Evolutionary conservation across 2,113 vertebrate species (phyloP), one percentile per base, ranked within the genome.

Genomic region (Plectropomus leopardus): DNA sequence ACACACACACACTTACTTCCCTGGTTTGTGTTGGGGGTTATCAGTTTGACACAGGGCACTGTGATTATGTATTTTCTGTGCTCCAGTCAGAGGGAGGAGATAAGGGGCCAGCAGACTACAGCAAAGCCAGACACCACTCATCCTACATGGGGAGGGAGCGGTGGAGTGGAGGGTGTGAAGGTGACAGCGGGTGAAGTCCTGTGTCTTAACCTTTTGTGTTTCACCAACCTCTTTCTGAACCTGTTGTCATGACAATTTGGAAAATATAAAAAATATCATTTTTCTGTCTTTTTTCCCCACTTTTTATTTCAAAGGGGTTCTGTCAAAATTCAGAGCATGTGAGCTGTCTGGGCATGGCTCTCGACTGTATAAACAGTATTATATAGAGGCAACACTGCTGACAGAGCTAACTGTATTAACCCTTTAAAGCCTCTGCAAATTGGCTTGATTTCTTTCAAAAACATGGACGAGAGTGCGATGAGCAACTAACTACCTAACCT

Each of bases 11-110:
- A 70, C 64, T 2, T 1, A 40, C 72, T 71, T 77, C 60, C 80
- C 24, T 72, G 45, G 85, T 80, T 86, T 75, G 87, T 80, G 80
- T 71, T 67, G 44, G 87, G 76, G 92, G 92, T 94, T 94, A 94
- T 94, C 93, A 86, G 87, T 88, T 80, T 93, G 89, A 91, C 86
- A 93, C 92, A 90, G 89, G 87, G 85, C 85, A 85, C 89, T 65
- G 82, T 82, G 88, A 91, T 94, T 88, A 92, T 94, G 85, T 92
- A 89, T 92, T 92, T 92, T 82, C 80, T 80, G 78, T 83, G 84
- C 87, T 85, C 74, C 84, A 85, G 85, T 87, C 78, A 81, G 89
- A 75, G 84, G 55, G 82, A 75, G 78, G 74, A 78, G 88, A 89
- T 90, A 93, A 88, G 86, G 74, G 80, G 74, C 63, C 63, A n/a